A percentile compares a stretch with the other conserved stretches of the same genome.
These are phyloP conservation scores for Apamea epomidion DNA, from an alignment of 2,888 invertebrate genomes.

Conservation along the genomic window DNA sequence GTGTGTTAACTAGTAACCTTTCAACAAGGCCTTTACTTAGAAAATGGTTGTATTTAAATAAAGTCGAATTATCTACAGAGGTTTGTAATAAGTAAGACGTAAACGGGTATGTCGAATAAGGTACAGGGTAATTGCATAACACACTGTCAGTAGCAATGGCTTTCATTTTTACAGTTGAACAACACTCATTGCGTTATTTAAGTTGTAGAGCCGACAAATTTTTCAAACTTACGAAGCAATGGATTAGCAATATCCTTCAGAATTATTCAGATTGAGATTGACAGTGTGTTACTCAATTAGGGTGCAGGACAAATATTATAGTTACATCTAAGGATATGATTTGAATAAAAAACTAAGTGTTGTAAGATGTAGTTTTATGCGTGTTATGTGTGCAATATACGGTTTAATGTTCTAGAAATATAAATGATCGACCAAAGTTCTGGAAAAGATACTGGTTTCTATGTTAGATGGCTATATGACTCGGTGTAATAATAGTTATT, in stretches of 20 bases:
- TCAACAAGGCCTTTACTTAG: slow-evolving; percentile 52
- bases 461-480: slow-evolving; percentile 23
- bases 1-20: slow-evolving; percentile 45
- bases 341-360: slow-evolving; percentile 36
- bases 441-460: slow-evolving; percentile 35
- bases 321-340: slow-evolving; percentile 42
- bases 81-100: slow-evolving; percentile 39
- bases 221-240: no score
- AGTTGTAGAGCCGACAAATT: no score
- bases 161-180: no score
- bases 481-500: slow-evolving; percentile 25
- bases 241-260: no score
- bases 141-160: no score
- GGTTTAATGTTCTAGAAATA: slow-evolving; percentile 39
- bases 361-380: slow-evolving; percentile 49
- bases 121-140: no score
- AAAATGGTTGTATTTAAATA: slow-evolving; percentile 56
- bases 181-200: no score
- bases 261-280: no score
- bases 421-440: slow-evolving; percentile 49
- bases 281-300: no score
- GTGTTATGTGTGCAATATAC: slow-evolving; percentile 57
- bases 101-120: slow-evolving; percentile 62
- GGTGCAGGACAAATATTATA: slow-evolving; percentile 32
- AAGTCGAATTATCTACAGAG: slow-evolving; percentile 52